Percentiles rank a stretch among this genome's conserved stretches.
These are phyloP conservation scores for Trachops cirrhosus DNA, from an alignment of 2,797 vertebrate species.

Conservation along the genomic window DNA sequence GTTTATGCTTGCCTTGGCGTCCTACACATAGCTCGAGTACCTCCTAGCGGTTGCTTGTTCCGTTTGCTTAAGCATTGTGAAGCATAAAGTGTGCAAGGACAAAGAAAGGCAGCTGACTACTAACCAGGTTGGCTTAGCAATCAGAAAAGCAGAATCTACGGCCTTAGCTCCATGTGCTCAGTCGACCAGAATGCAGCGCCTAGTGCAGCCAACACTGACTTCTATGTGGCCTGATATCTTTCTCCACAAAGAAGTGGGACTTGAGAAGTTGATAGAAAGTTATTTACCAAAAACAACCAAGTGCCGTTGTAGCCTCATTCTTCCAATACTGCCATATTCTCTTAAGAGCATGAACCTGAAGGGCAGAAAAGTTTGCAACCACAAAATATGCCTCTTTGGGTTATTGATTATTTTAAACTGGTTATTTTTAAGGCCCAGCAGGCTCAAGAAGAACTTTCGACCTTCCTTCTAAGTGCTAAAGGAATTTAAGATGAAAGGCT, in stretches of 20 bases:
- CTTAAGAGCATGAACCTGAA: background rate
- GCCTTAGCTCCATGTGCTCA: background rate
- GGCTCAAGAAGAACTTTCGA: background rate
- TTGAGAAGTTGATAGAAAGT: conserved; percentile 21
- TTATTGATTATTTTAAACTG: background rate
- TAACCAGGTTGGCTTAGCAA: background rate
- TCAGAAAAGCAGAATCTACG: background rate
- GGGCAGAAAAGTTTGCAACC: background rate
- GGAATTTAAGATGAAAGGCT: background rate
- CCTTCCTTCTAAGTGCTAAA: background rate
- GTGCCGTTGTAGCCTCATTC: background rate
- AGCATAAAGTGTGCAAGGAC: conserved; percentile 15
- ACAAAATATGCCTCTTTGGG: background rate
- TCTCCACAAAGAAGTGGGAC: background rate
- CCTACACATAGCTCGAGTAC: background rate
- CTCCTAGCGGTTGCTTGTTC: conserved; percentile 49
- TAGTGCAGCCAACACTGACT: background rate
- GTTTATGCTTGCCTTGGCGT: background rate
- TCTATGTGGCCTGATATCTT: background rate
- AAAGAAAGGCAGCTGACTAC: conserved; percentile 42
- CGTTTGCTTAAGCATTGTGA: background rate
- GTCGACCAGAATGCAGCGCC: background rate
- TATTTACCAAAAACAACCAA: background rate
- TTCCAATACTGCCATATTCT: background rate
- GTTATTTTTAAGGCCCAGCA: background rate